Conservation (phyloP, 2,113 vertebrate genomes). For the Brienomyrus brachyistius region DNA sequence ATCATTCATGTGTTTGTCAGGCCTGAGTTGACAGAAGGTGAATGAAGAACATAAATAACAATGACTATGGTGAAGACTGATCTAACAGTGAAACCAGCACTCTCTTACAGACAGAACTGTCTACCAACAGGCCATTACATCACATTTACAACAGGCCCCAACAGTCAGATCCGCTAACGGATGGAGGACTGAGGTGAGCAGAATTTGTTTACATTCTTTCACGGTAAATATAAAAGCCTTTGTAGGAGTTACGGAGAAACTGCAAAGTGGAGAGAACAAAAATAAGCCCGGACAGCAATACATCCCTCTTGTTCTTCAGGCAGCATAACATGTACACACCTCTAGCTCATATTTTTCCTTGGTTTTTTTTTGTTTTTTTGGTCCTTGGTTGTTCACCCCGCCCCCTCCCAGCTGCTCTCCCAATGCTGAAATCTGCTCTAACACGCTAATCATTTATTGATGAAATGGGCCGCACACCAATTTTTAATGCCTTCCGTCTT, state of each 20-base stretch:
- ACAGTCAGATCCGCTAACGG: not conserved
- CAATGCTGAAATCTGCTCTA: constrained; percentile 35
- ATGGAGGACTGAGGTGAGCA: not conserved
- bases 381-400: constrained; percentile 28
- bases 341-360: not conserved
- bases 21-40: not conserved
- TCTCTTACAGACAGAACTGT: not conserved
- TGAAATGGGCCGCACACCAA: constrained; percentile 35
- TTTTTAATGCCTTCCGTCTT: constrained; percentile 42
- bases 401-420: constrained; percentile 27
- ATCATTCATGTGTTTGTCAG: not conserved
- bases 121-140: not conserved
- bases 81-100: not conserved
- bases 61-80: not conserved
- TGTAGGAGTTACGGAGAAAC: not conserved
- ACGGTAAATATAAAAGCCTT: not conserved
- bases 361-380: constrained; percentile 17
- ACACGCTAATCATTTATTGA: constrained; percentile 52
- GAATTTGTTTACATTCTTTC: not conserved
- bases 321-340: not conserved
- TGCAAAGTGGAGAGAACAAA: not conserved
- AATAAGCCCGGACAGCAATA: not conserved
- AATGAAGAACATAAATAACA: not conserved
- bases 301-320: not conserved
- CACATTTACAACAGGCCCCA: not conserved